phyloP scores from a whole-genome alignment of 1,140 invertebrate genomes.

The Orius insidiosus region DNA sequence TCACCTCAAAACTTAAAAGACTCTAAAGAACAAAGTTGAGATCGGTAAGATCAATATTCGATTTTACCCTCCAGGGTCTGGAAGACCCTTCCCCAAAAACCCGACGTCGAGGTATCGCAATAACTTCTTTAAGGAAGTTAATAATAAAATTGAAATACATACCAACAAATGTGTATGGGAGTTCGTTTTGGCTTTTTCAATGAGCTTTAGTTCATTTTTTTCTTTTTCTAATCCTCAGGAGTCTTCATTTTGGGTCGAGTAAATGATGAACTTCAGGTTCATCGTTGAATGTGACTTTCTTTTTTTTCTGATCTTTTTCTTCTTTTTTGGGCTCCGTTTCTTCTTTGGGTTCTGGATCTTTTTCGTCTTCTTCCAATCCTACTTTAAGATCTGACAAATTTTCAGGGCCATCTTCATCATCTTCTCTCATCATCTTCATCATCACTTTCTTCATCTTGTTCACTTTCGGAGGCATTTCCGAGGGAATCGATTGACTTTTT shows the following conservation, averaged over 20 bases:
- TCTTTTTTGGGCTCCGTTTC: constrained; percentile 21
- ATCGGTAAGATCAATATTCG: no score
- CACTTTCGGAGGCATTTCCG: not conserved
- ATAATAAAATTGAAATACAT: no score
- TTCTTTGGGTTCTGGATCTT: constrained; percentile 22
- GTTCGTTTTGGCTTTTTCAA: constrained; percentile 42
- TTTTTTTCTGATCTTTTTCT: constrained; percentile 17
- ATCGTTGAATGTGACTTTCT: constrained; percentile 6
- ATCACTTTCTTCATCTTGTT: no score
- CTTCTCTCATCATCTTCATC: constrained; percentile 11
- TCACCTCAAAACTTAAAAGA: no score
- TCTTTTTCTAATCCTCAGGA: constrained; percentile 23
- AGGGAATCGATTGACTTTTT: not conserved
- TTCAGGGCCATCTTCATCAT: constrained; percentile 23
- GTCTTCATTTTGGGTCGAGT: constrained; percentile 17
- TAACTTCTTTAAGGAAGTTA: no score
- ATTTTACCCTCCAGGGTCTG: no score
- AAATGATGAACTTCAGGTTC: not conserved
- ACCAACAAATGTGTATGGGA: constrained; percentile 49
- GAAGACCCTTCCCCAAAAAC: no score
- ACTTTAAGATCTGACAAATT: constrained; percentile 16
- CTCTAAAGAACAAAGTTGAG: no score
- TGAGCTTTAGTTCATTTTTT: constrained; percentile 29
- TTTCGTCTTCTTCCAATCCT: constrained; percentile 24
- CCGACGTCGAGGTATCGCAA: no score